These are phyloP conservation scores for Parambassis ranga DNA, from an alignment of 2,797 vertebrate species.

Conservation along the genomic window DNA sequence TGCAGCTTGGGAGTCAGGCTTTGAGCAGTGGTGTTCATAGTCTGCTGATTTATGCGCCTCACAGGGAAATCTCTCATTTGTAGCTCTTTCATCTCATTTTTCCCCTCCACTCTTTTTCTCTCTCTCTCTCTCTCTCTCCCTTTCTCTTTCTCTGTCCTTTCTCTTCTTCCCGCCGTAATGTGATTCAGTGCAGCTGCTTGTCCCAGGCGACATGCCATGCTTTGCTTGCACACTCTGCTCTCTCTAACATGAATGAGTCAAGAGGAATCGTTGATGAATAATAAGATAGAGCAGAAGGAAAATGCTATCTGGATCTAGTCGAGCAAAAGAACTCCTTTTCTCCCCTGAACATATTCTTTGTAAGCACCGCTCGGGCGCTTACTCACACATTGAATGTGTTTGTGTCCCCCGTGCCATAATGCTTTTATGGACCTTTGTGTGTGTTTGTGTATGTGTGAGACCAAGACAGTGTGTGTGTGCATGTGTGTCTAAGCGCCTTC, in stretches of 20 bases:
- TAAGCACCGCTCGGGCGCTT: conserved; percentile 64
- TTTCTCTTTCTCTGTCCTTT: conserved; percentile 50
- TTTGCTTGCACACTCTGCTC: conserved; percentile 66
- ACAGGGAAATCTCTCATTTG: conserved; percentile 82
- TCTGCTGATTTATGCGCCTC: conserved; percentile 78
- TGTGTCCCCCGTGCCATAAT: conserved; percentile 67
- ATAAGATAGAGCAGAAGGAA: conserved; percentile 71
- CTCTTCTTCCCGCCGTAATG: conserved; percentile 65
- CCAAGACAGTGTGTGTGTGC: conserved; percentile 16
- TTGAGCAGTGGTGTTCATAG: conserved; percentile 73
- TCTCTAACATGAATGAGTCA: conserved; percentile 74
- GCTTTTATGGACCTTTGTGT: conserved; percentile 61
- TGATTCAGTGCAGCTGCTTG: conserved; percentile 73
- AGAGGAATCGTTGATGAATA: conserved; percentile 72
- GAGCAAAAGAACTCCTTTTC: conserved; percentile 67
- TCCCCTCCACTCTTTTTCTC: conserved; percentile 28
- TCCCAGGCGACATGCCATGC: conserved; percentile 71
- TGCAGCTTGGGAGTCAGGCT: conserved; percentile 69
- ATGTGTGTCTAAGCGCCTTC: conserved; percentile 47
- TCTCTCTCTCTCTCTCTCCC: conserved; percentile 3
- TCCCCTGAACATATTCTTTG: conserved; percentile 66
- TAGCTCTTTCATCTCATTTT: conserved; percentile 76
- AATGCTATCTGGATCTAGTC: conserved; percentile 71
- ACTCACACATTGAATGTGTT: conserved; percentile 74
- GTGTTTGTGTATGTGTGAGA: conserved; percentile 13